Conservation (phyloP, 2,888 invertebrate species). For the Yponomeuta malinellus region DNA sequence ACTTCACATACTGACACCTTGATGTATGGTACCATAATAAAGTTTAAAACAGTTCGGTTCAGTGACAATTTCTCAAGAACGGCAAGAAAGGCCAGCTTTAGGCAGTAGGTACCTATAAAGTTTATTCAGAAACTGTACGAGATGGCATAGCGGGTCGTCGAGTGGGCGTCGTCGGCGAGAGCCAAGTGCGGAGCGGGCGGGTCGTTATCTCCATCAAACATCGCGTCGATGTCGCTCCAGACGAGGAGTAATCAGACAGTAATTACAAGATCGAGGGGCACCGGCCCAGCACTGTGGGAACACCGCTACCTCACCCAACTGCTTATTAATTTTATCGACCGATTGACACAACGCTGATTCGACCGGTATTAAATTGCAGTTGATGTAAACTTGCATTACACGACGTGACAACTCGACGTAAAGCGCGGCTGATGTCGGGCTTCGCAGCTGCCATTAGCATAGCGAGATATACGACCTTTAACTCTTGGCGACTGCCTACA, state of each 20-base stretch:
- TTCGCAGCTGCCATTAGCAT: neutral
- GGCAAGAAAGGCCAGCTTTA: neutral
- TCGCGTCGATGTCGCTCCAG: constrained; percentile 25
- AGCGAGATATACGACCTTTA: neutral
- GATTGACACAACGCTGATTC: constrained; percentile 9
- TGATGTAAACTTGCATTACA: neutral
- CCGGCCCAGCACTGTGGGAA: constrained; percentile 21
- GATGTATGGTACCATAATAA: too few species aligned
- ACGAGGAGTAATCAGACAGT: constrained; percentile 52
- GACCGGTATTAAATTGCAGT: neutral
- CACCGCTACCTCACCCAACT: constrained; percentile 7
- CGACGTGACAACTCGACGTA: constrained; percentile 1
- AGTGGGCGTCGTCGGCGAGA: constrained; percentile 32
- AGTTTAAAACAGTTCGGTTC: too few species aligned
- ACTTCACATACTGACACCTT: too few species aligned
- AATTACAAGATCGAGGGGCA: constrained; percentile 51
- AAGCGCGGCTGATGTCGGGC: neutral
- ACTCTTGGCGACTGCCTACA: neutral
- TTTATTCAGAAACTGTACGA: neutral
- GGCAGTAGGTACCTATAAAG: neutral
- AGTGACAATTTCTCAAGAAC: too few species aligned
- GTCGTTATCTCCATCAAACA: constrained; percentile 62
- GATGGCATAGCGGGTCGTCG: constrained; percentile 29
- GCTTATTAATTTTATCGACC: constrained; percentile 15
- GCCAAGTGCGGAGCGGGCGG: constrained; percentile 39